Conservation (phyloP, 2,888 invertebrate species). For the Drosophila pullipes region DNA sequence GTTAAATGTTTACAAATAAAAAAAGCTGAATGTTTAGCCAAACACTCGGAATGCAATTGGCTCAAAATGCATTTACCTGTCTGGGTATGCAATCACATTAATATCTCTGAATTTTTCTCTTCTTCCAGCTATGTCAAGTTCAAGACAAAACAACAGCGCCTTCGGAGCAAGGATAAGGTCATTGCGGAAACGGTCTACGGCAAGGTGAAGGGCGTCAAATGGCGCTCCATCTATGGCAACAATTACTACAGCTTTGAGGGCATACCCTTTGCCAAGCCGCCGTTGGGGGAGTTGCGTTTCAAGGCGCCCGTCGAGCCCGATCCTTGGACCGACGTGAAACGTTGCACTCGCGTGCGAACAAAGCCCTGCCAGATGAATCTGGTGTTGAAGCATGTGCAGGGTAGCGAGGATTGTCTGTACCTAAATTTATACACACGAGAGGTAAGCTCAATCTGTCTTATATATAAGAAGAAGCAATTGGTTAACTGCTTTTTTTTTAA, state of each 20-base stretch:
- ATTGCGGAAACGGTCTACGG: constrained; percentile 83
- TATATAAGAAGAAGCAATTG: neutral
- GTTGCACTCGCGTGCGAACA: constrained; percentile 84
- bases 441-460: constrained; percentile 62
- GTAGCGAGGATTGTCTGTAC: constrained; percentile 87
- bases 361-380: constrained; percentile 84
- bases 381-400: constrained; percentile 84
- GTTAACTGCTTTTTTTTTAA: neutral
- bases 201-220: constrained; percentile 83
- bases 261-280: constrained; percentile 85
- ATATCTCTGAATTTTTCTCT: constrained; percentile 2
- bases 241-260: constrained; percentile 84
- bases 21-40: constrained; percentile 19
- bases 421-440: constrained; percentile 86
- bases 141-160: constrained; percentile 81
- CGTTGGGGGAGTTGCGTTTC: constrained; percentile 82
- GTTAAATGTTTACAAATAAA: constrained; percentile 39
- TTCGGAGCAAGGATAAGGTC: constrained; percentile 83
- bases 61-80: constrained; percentile 44
- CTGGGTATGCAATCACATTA: constrained; percentile 17
- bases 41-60: constrained; percentile 28
- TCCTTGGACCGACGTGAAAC: constrained; percentile 85
- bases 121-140: constrained; percentile 83
- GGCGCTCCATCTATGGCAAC: constrained; percentile 82
- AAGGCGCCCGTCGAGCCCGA: constrained; percentile 86